Conservation (phyloP, 2,888 invertebrate species). For the Platerodrilus igneus region DNA sequence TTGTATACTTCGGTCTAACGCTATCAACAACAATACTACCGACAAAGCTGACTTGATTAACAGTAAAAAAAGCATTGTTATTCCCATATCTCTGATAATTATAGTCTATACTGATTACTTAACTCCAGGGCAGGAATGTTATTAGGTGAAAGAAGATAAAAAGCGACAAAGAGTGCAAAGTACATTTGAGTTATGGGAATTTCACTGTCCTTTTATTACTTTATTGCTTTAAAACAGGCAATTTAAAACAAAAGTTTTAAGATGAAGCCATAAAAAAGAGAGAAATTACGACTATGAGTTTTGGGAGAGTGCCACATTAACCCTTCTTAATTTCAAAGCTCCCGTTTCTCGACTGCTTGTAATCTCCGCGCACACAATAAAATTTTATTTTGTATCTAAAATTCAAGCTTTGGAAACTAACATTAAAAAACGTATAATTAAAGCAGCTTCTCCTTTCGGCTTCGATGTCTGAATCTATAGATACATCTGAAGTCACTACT, state of each 20-base stretch:
- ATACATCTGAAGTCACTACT: too few species aligned
- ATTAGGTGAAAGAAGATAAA: conserved; percentile 21
- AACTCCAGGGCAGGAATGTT: conserved; percentile 16
- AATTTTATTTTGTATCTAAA: conserved; percentile 20
- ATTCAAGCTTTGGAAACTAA: conserved; percentile 7
- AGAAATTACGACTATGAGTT: conserved; percentile 24
- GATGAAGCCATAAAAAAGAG: conserved; percentile 22
- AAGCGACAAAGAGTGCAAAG: conserved; percentile 18
- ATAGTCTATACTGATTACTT: conserved; percentile 17
- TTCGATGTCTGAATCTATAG: too few species aligned
- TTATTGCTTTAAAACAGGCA: conserved; percentile 23
- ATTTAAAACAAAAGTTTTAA: conserved; percentile 25
- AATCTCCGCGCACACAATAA: conserved; percentile 20
- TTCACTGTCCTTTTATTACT: conserved; percentile 25
- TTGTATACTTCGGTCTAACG: too few species aligned
- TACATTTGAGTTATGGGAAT: conserved; percentile 23
- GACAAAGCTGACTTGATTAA: too few species aligned
- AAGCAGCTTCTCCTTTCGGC: too few species aligned
- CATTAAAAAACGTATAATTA: conserved; percentile 2
- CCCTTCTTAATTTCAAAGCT: conserved; percentile 22
- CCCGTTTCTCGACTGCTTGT: conserved; percentile 17
- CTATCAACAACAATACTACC: too few species aligned
- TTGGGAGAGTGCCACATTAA: conserved; percentile 22
- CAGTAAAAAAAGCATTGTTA: too few species aligned
- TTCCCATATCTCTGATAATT: too few species aligned